These are phyloP conservation scores for Podarcis raffonei DNA, from an alignment of 2,113 vertebrate genomes.

Conservation along the genomic window DNA sequence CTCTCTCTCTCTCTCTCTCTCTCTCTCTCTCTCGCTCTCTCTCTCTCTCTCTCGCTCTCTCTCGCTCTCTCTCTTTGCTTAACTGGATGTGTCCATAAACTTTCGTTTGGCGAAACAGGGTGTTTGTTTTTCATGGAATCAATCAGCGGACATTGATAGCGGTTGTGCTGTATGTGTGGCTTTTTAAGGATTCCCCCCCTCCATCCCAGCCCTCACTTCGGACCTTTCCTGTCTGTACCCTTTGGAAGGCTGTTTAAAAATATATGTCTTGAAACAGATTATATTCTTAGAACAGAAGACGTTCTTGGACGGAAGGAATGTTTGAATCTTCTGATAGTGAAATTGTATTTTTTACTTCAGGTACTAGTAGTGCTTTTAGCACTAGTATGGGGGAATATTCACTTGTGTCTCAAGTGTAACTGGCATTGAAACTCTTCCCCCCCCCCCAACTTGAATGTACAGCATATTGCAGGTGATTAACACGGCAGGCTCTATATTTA, in stretches of 20 bases:
- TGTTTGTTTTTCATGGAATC: conserved; percentile 65
- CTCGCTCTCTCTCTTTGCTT: conserved; percentile 9
- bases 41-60: conserved; percentile 23
- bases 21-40: too few relatives aligned
- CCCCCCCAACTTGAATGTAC: conserved; percentile 79
- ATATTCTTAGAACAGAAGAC: conserved; percentile 71
- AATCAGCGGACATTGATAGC: conserved; percentile 56
- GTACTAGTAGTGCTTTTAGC: conserved; percentile 79
- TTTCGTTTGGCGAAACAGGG: conserved; percentile 58
- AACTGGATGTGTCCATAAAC: conserved; percentile 43
- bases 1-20: conserved; percentile 16
- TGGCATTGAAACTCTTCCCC: conserved; percentile 68
- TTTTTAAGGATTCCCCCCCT: conserved; percentile 50
- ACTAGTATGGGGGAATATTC: conserved; percentile 65
- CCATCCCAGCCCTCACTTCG: conserved; percentile 25
- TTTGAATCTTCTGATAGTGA: conserved; percentile 55
- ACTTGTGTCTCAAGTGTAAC: conserved; percentile 68
- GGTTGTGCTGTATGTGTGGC: conserved; percentile 54
- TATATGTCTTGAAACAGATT: conserved; percentile 34
- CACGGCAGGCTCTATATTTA: conserved; percentile 82
- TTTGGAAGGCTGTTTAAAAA: conserved; percentile 59
- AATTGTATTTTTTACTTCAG: conserved; percentile 63
- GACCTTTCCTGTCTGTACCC: conserved; percentile 44
- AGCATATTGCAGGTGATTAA: conserved; percentile 81
- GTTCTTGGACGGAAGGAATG: conserved; percentile 73